Evolutionary conservation across 2,113 vertebrate genomes (phyloP).

Genomic region (Garra rufa): DNA sequence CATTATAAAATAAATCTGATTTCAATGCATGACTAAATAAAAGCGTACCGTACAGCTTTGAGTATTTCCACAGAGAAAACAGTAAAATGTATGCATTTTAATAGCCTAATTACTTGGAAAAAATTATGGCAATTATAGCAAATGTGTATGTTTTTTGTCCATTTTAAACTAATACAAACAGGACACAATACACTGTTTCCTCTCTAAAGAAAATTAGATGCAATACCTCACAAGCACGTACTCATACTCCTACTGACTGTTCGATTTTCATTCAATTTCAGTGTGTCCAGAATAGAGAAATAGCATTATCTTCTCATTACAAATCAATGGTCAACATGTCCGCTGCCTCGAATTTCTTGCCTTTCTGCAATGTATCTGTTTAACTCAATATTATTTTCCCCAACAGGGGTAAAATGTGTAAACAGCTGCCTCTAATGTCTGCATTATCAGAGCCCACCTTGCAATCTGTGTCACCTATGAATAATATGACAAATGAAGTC

Average conservation of each 20-base stretch:
- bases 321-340: not conserved
- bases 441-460: not conserved
- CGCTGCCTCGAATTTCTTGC: not conserved
- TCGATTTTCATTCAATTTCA: not conserved
- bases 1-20: not conserved
- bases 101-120: not conserved
- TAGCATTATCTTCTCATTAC: not conserved
- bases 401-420: slow-evolving; percentile 2
- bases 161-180: slow-evolving; percentile 1
- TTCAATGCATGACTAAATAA: not conserved
- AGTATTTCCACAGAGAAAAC: not conserved
- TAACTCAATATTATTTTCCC: not conserved
- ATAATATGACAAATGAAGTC: not conserved
- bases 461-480: not conserved
- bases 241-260: not conserved
- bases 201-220: not conserved
- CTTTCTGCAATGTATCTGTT: not conserved
- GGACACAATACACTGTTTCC: not conserved
- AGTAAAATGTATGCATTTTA: not conserved
- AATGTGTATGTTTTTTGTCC: not conserved
- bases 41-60: not conserved
- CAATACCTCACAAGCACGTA: not conserved
- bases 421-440: not conserved
- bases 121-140: not conserved
- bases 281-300: not conserved